A percentile compares a stretch with the other conserved stretches of the same genome.
Evolutionary conservation across 1,140 invertebrate species (phyloP).

Genomic region (Harpegnathos saltator): DNA sequence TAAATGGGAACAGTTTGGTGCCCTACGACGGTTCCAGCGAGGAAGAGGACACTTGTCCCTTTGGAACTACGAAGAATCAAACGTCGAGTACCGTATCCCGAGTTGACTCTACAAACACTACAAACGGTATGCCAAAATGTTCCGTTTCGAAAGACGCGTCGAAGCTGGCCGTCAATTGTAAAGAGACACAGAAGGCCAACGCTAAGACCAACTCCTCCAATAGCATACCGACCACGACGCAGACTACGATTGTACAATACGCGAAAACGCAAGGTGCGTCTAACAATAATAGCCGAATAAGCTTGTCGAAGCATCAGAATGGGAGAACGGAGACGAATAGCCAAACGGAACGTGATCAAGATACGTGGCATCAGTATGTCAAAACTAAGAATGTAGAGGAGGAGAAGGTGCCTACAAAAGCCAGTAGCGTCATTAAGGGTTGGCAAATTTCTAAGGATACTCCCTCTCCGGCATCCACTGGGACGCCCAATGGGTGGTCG

Average conservation of each 20-base stretch:
- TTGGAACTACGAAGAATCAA: slow-evolving; percentile 56
- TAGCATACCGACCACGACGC: slow-evolving; percentile 46
- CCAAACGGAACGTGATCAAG: slow-evolving; percentile 71
- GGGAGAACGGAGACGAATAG: slow-evolving; percentile 72
- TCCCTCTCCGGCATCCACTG: slow-evolving; percentile 71
- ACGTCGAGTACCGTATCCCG: slow-evolving; percentile 28
- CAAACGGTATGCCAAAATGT: slow-evolving; percentile 66
- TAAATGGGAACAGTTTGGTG: slow-evolving; percentile 81
- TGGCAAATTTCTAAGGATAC: slow-evolving; percentile 80
- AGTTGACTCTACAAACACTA: slow-evolving; percentile 40
- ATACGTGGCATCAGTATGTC: slow-evolving; percentile 74
- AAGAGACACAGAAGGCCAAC: slow-evolving; percentile 67
- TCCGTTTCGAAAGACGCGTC: slow-evolving; percentile 57
- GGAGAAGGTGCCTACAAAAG: slow-evolving; percentile 79
- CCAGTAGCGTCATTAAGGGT: slow-evolving; percentile 77
- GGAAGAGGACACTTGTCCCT: slow-evolving; percentile 78
- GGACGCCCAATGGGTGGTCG: slow-evolving; percentile 81
- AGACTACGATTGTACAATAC: slow-evolving; percentile 33
- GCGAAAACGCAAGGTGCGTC: slow-evolving; percentile 68
- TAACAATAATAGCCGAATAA: slow-evolving; percentile 65
- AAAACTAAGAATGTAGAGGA: slow-evolving; percentile 76
- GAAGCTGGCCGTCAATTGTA: slow-evolving; percentile 40
- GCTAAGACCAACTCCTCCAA: slow-evolving; percentile 63
- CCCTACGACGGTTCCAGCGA: slow-evolving; percentile 85
- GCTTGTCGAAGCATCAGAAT: slow-evolving; percentile 78